Percentiles rank a stretch among this genome's conserved stretches.
Conservation (phyloP, 37 sponge, comb jelly and placozoan species). For the Aplysina aerophoba region DNA sequence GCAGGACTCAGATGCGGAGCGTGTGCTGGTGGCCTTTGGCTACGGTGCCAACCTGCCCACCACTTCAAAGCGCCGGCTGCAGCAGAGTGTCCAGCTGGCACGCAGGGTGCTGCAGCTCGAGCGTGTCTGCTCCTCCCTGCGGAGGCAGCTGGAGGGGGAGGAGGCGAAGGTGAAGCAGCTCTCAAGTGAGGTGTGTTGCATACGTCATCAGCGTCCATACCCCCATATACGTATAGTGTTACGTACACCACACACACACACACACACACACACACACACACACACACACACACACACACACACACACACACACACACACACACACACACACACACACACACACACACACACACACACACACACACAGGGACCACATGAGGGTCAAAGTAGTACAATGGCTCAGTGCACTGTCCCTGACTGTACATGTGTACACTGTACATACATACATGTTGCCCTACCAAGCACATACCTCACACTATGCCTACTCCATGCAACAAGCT, state of each 20-base stretch:
- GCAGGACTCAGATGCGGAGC: slow-evolving; percentile 65
- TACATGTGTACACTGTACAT: too few relatives aligned
- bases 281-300: not conserved
- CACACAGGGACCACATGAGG: too few relatives aligned
- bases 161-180: slow-evolving; percentile 22
- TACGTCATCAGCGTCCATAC: not conserved
- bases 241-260: too few relatives aligned
- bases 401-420: too few relatives aligned
- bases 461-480: too few relatives aligned
- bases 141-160: slow-evolving; percentile 44
- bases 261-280: not conserved
- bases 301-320: not conserved
- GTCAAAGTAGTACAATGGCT: too few relatives aligned
- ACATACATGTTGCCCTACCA: too few relatives aligned
- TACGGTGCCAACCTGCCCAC: slow-evolving; percentile 80
- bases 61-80: slow-evolving; percentile 72
- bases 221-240: too few relatives aligned
- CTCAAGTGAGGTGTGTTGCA: slow-evolving; percentile 41
- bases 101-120: slow-evolving; percentile 75
- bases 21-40: slow-evolving; percentile 79
- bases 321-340: not conserved
- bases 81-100: slow-evolving; percentile 90
- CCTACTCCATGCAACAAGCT: too few relatives aligned
- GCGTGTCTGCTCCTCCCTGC: slow-evolving; percentile 53
- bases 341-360: too few relatives aligned